Base-by-base conservation (phyloP, 2,113 vertebrate genomes). In the Limnothrissa miodon region DNA sequence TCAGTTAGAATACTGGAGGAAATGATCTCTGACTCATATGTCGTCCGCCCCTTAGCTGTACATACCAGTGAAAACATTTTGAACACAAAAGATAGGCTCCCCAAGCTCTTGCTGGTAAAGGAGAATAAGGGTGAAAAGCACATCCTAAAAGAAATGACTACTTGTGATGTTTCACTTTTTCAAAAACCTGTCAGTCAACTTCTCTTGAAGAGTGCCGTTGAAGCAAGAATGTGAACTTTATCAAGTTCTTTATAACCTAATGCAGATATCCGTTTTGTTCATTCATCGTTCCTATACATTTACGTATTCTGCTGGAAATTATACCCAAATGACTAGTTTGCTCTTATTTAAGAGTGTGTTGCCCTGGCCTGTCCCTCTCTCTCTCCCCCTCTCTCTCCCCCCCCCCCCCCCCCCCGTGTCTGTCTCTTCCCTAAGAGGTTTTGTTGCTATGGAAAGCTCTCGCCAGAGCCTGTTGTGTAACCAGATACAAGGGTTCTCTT, bases 381-480 rank as follows among this genome's bases (percentile, higher is more conserved):
- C 19, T 81, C 80, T 53, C 84, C 53, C 39, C 39, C 59, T 36
- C 36, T 74, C 53, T 79, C 13, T 1, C 10, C 74, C 48, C 23
- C 23, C 15, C 42, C 59, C 42, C 79, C 23, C 0, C 15, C 78
- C 78, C 21, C 51, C 23, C 21, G n/a, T n/a, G n/a, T n/a, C n/a
- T n/a, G n/a, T 62, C 53, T 81, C 25, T 1, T 15, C 78, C 79
- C 39, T 88, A 84, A 89, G 79, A 85, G 83, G 85, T 84, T 85
- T 83, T 70, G 80, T 84, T 86, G 42, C 80, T 84, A 83, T 74
- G 19, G 80, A 81, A 29, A 82, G 62, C n/a, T 74, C 25, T 15
- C 39, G 21, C 84, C 85, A 86, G 87, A 91, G 85, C 84, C 80
- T 53, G 59, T 87, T 86, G 85, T 88, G 59, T 88, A 90, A 87